These are phyloP conservation scores for Triplophysa bombifrons DNA, from an alignment of 2,797 vertebrate genomes.

Conservation along the genomic window DNA sequence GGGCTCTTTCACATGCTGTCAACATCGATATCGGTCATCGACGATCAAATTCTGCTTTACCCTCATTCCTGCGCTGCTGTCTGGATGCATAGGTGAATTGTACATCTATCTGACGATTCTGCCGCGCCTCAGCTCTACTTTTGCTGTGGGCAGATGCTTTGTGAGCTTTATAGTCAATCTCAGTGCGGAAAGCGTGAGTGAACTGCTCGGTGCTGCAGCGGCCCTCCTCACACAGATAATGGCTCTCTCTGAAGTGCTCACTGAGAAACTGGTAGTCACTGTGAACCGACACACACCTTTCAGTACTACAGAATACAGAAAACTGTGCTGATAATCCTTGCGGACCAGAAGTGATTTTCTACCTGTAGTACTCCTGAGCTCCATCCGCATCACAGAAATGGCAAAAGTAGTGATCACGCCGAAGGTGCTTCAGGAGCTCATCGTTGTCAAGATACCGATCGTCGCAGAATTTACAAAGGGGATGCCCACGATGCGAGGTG, in stretches of 20 bases:
- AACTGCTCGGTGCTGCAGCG: conserved; percentile 92
- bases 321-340: not conserved
- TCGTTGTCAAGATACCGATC: conserved; percentile 97
- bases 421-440: conserved; percentile 92
- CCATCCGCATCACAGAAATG: conserved; percentile 97
- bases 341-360: not conserved
- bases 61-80: conserved; percentile 85
- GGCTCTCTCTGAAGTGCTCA: conserved; percentile 94
- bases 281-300: conserved; percentile 18
- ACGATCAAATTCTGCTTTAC: conserved; percentile 65
- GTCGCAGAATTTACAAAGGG: conserved; percentile 96
- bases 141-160: conserved; percentile 94
- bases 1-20: too few relatives aligned
- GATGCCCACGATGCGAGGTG: conserved; percentile 95
- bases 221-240: conserved; percentile 96
- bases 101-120: conserved; percentile 97
- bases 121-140: conserved; percentile 92
- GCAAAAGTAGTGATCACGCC: conserved; percentile 96
- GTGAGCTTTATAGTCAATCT: conserved; percentile 98
- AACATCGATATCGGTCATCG: not conserved
- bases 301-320: not conserved
- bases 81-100: conserved; percentile 88
- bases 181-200: conserved; percentile 94
- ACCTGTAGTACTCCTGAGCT: conserved; percentile 97
- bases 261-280: conserved; percentile 93